Conservation (phyloP, 1,140 invertebrate genomes). For the Batillaria attramentaria region DNA sequence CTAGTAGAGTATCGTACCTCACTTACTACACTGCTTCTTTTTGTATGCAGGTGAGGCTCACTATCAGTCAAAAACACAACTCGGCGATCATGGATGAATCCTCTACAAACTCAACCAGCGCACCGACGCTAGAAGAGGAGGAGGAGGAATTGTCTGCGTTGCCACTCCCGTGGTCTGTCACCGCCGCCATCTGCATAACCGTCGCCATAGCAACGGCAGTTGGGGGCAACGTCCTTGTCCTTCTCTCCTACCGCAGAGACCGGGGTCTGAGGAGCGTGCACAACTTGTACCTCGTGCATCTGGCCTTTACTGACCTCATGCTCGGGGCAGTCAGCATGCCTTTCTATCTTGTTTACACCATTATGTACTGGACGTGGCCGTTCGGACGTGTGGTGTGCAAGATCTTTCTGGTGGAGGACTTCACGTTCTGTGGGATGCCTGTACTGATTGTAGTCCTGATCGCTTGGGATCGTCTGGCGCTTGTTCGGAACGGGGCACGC, state of each 20-base stretch:
- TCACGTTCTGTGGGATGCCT: constrained; percentile 1
- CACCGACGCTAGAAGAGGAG: too few species aligned
- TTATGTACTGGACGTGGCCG: neutral
- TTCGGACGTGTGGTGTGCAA: neutral
- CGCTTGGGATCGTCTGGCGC: constrained; percentile 21
- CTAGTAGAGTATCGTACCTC: too few species aligned
- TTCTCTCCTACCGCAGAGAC: constrained; percentile 57
- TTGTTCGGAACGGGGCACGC: constrained; percentile 1
- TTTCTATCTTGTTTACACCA: neutral
- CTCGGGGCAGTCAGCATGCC: neutral
- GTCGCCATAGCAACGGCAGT: constrained; percentile 38
- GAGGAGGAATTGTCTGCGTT: neutral
- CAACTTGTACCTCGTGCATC: constrained; percentile 9
- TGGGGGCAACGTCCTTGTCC: constrained; percentile 57
- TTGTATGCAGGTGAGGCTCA: too few species aligned
- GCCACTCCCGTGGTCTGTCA: neutral
- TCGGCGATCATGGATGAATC: too few species aligned
- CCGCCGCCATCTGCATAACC: neutral
- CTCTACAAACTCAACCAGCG: too few species aligned
- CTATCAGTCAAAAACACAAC: too few species aligned
- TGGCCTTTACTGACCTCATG: constrained; percentile 3
- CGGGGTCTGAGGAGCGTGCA: constrained; percentile 44
- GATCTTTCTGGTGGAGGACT: constrained; percentile 8
- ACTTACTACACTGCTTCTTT: too few species aligned
- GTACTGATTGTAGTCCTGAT: constrained; percentile 40